Conservation (phyloP, 2,888 invertebrate genomes). For the Lydus trimaculatus region DNA sequence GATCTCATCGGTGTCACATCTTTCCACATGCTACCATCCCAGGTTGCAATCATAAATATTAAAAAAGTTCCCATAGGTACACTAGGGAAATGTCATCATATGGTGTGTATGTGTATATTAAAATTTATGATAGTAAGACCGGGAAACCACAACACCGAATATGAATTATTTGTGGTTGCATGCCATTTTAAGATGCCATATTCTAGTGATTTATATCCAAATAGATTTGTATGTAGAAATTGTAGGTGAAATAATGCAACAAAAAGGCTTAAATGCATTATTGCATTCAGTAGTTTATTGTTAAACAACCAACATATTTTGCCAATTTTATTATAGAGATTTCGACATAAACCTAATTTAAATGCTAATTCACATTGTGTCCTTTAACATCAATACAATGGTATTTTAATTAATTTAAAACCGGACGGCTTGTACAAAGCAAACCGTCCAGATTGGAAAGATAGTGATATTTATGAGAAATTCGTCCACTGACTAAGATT, state of each 20-base stretch:
- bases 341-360: neutral
- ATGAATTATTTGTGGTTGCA: slow-evolving; percentile 23
- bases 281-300: neutral
- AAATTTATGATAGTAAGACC: slow-evolving; percentile 38
- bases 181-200: slow-evolving; percentile 9
- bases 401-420: slow-evolving; percentile 44
- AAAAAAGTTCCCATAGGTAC: slow-evolving; percentile 54
- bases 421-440: slow-evolving; percentile 22
- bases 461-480: slow-evolving; percentile 25
- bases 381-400: slow-evolving; percentile 34
- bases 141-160: slow-evolving; percentile 27
- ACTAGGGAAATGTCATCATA: slow-evolving; percentile 52
- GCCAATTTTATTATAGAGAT: neutral
- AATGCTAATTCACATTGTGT: slow-evolving; percentile 12
- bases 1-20: slow-evolving; percentile 56
- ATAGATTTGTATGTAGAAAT: neutral
- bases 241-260: neutral
- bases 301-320: neutral
- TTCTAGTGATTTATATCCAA: neutral
- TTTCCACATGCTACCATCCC: slow-evolving; percentile 53
- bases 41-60: slow-evolving; percentile 56
- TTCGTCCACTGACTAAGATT: slow-evolving; percentile 14
- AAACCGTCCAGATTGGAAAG: slow-evolving; percentile 20
- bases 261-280: neutral
- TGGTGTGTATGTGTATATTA: slow-evolving; percentile 42